Conservation (phyloP, 2,113 vertebrate genomes). For the Periophthalmodon schlosseri region DNA sequence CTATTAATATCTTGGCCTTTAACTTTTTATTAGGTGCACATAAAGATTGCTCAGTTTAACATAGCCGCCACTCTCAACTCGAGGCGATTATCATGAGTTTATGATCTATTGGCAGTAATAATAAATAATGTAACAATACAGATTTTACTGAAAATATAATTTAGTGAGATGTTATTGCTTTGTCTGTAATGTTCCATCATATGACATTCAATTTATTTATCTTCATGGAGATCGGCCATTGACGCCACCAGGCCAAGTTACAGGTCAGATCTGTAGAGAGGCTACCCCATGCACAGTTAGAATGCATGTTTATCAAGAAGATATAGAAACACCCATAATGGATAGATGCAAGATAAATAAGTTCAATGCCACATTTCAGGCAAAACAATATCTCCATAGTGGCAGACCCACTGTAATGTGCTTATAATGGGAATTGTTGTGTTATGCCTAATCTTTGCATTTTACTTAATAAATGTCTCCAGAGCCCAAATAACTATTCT, state of each 20-base stretch:
- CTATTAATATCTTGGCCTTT: constrained; percentile 5
- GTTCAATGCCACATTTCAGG: too few relatives aligned
- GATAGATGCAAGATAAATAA: too few relatives aligned
- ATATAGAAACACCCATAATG: too few relatives aligned
- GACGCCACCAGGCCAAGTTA: too few relatives aligned
- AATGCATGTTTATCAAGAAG: too few relatives aligned
- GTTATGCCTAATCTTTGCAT: neutral
- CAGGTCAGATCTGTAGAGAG: too few relatives aligned
- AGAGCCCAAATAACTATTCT: neutral
- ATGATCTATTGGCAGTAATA: neutral
- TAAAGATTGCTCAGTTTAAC: constrained; percentile 4
- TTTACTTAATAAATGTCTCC: neutral
- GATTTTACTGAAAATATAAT: neutral
- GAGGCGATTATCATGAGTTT: neutral
- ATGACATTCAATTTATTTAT: too few relatives aligned
- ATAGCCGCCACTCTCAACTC: neutral
- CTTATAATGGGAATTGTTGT: neutral
- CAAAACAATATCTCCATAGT: too few relatives aligned
- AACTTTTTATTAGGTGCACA: neutral
- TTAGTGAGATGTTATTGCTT: neutral
- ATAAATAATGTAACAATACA: neutral
- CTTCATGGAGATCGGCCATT: too few relatives aligned
- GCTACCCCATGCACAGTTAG: too few relatives aligned
- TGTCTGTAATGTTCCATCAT: too few relatives aligned
- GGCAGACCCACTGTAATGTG: neutral